Evolutionary conservation across 2,113 vertebrate genomes (phyloP), one percentile per base, ranked within the genome.

Genomic region (Sterna hirundo): DNA sequence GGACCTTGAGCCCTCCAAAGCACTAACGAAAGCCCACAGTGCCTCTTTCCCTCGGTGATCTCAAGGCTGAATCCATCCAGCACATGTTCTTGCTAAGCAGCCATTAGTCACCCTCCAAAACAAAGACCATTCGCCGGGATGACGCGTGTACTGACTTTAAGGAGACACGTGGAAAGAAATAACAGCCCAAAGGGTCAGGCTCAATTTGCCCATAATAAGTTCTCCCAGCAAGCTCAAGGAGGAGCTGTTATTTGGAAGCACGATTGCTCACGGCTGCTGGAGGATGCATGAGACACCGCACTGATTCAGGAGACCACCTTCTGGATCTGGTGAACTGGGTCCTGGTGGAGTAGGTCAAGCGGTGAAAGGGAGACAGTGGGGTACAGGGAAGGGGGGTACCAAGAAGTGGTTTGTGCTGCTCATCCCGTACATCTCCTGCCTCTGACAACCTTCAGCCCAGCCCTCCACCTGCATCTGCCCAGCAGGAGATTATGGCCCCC

Each of bases 81-180:
- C 10, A 10, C 23, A 4, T n/a, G 79, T 62, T 85, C 60, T 87
- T n/a, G 44, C 77, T 79, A n/a, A 75, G 57, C 52, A 86, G 83
- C 55, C 6, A 2, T 91, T 86, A 68, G 61, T 79, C 86, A 96
- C 13, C 2, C 47, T 69, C 44, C 1, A 0, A 65, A 89, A 94
- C 74, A 91, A 94, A 93, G 74, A 32, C n/a, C 2, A 0, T 71
- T 51, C 47, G 34, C 44, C 0, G 0, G 52, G 11, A 66, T 34
- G 70, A 85, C 1, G 0, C 1, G 0, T n/a, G 20, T 6, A 0
- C 81, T 51, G 5, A 22, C 46, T 77, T 83, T 1, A 21, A 84
- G 29, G 25, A 65, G 49, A 65, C 0, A 1, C 16, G 0, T 13
- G 44, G 66, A 40, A 18, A 85, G 78, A 66, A 79, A 42, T 25